Conservation (phyloP, 2,113 vertebrate genomes). For the Misgurnus anguillicaudatus region DNA sequence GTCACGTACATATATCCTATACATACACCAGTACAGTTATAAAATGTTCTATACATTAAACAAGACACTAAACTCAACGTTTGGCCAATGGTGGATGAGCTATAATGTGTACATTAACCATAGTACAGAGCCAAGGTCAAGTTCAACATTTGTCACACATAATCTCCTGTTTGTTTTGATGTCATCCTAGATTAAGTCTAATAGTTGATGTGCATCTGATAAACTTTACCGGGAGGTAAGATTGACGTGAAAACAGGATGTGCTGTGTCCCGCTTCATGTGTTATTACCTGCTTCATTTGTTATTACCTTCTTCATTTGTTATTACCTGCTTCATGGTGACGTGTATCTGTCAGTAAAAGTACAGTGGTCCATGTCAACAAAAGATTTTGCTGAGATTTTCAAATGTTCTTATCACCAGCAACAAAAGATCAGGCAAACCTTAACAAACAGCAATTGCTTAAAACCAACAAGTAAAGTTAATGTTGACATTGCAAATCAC, state of each 20-base stretch:
- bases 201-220: background rate
- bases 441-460: background rate
- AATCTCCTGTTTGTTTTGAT: background rate
- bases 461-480: too few species aligned
- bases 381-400: background rate
- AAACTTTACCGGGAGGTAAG: constrained; percentile 10
- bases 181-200: constrained; percentile 26
- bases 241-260: constrained; percentile 16
- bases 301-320: background rate
- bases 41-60: background rate
- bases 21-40: background rate
- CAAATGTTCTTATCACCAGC: constrained; percentile 1
- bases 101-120: constrained; percentile 29
- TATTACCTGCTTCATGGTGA: background rate
- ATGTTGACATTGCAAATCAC: too few species aligned
- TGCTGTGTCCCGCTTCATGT: background rate
- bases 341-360: background rate
- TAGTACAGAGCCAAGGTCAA: constrained; percentile 21
- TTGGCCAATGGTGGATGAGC: background rate
- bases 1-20: background rate
- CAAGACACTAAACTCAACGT: background rate
- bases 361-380: background rate
- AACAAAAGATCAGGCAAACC: background rate
- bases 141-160: constrained; percentile 1
- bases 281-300: background rate